Base-by-base conservation (phyloP, 1,140 invertebrate genomes). In the Asbolus verrucosus region DNA sequence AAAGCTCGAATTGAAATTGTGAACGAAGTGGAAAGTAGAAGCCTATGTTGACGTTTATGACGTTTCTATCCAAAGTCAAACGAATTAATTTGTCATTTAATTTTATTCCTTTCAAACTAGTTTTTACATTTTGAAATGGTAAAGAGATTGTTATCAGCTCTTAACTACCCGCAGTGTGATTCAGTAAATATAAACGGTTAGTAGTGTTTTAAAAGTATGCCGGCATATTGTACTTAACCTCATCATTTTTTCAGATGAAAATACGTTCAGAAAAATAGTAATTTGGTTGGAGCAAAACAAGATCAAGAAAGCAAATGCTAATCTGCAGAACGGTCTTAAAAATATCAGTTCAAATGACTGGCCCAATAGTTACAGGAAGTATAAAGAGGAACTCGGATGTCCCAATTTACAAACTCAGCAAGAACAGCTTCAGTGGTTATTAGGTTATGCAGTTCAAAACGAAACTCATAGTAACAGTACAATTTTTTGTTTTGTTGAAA, bases 241-340 rank as follows among this genome's bases (percentile, higher is more conserved):
- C 50, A 66, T 67, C 73, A 73, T 46, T 77, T 70, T 79, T 81
- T 73, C 80, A 96, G 94, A 95, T 84, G 85, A 89, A 74, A 87
- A 89, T 68, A 87, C 93, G 75, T 91, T 95, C 78, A 88, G 91
- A 59, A 92, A 89, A 76, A 83, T 95, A 19, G 85, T 97, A 13
- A 78, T 92, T 0, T 98, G 96, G 96, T 78, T 98, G 16, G 96
- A 98, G 83, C 93, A 97, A 81, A 94, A 97, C 80, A 96, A 95
- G 83, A 96, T 98, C 73, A 88, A 95, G 11, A 88, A 92, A 75
- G 95, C 95, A 76, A 90, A 90, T 75, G 92, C 95, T 67, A 93
- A 96, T 80, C 91, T 95, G 67, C 83, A 94, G 15, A 87, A 87
- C 69, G 83, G 82, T 0, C 79, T 98, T 14, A 85, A 92, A 43